Evolutionary conservation across 2,797 vertebrate genomes (phyloP).

Genomic region (Siniperca undulata): DNA sequence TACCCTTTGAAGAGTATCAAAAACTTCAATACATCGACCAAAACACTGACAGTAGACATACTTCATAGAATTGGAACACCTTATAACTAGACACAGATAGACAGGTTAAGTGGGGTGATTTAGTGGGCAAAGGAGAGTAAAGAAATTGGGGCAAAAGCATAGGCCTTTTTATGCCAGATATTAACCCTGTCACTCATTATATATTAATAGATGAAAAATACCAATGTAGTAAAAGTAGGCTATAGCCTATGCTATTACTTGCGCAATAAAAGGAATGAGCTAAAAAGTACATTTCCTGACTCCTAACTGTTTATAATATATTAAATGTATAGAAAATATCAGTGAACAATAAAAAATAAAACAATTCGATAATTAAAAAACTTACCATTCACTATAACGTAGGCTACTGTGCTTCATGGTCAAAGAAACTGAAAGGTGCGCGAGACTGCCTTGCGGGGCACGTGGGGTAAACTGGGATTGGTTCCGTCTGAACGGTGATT

Average conservation of each 20-base stretch:
- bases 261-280: neutral
- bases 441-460: constrained; percentile 63
- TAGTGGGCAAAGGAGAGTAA: neutral
- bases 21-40: too few relatives aligned
- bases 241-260: neutral
- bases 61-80: neutral
- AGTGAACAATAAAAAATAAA: neutral
- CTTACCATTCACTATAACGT: neutral
- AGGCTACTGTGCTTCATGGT: constrained; percentile 78
- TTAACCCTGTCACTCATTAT: neutral
- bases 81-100: neutral
- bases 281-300: neutral
- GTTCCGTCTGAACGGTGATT: constrained; percentile 75
- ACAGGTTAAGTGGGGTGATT: neutral
- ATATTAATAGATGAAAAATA: too few relatives aligned
- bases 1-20: too few relatives aligned
- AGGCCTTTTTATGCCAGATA: neutral
- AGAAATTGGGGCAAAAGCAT: neutral
- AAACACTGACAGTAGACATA: neutral
- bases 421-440: constrained; percentile 77
- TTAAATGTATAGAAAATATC: neutral
- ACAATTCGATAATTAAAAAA: neutral
- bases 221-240: neutral
- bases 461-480: constrained; percentile 76
- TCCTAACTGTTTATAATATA: neutral